Evolutionary conservation across 2,888 invertebrate species (phyloP), one percentile per base, ranked within the genome.

Genomic region (Ornithoptera alexandrae): DNA sequence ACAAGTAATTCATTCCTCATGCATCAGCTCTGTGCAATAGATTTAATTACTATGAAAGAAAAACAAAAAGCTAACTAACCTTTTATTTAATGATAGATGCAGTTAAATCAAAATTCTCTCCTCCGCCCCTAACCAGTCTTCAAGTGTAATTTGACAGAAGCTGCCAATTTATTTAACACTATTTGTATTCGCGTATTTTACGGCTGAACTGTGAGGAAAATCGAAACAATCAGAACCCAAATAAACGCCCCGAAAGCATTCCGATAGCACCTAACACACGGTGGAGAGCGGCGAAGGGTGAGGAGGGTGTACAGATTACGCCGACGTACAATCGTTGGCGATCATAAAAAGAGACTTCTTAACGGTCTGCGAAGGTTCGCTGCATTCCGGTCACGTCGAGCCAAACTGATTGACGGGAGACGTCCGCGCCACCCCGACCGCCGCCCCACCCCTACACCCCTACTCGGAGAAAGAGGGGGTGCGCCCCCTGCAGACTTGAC

Each of bases 401-500:
- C 77, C 84, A 84, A 88, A 88, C 91, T 92, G 92, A 92, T 92
- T 92, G 92, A 92, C 92, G 91, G 84, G 90, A 89, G 91, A 91
- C 91, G 90, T 88, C 88, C 86, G 85, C 88, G 86, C 68, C 77
- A 71, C 74, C 74, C 75, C 76, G 74, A 72, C 73, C 69, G 62
- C 68, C 77, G 76, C 74, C 76, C 69, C 70, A 72, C 53, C 53
- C 12, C 53, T 4, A 53, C 53, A 53, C 53, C 53, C 12, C 53
- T 68, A 68, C 39, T 39, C 39, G 39, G 39, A 10, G 39, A 10
- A 39, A 10, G 10, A 10, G 39, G 39, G 39, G 20, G 67, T 77
- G 79, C 75, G 73, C 71, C 65, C 75, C 74, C 71, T 72, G 72
- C 78, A 73, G 79, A 81, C 84, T 87, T 89, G 90, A 91, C 90